Base-by-base conservation (phyloP, 2,888 invertebrate genomes). In the Cephus pulcher region DNA sequence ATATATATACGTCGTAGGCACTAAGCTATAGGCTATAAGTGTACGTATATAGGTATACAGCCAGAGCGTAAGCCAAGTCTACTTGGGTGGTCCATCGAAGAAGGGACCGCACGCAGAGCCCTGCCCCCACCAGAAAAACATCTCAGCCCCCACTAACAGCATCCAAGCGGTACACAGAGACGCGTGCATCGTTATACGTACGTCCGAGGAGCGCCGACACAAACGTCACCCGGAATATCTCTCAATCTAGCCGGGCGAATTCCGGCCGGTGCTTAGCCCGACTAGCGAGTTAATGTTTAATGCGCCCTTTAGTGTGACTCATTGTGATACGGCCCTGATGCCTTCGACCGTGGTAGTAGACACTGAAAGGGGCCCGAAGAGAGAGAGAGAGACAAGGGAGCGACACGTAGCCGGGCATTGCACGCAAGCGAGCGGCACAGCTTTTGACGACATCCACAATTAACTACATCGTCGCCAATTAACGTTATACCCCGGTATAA, bases 61-160 rank as follows among this genome's bases (percentile, higher is more conserved):
- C 30, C 37, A 70, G 79, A 82, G 88, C 88, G 88, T 88, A 90
- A 89, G 89, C 89, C 88, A 87, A 86, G 56, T 86, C 91, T 86
- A 89, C 91, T 90, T 91, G 91, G 91, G 91, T 91, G 91, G 91
- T 90, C 91, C 87, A 86, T 90, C 87, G 88, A 88, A 88, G 89
- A 89, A 89, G 89, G 88, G 91, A 91, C 91, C 91, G 91, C 91
- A 91, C 91, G 91, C 91, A 90, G 91, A 88, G 90, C 77, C 81
- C 82, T 86, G 85, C 85, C 89, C 89, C 90, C 89, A 88, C 89
- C 89, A 90, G 85, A 91, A 91, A 91, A 91, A 90, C 86, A 84
- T 84, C 81, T 75, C 73, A 74, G 37, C 79, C 79, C 78, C 79
- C 76, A 56, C 76, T 73, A 75, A 40, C 15, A 32, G 71, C 75